Evolutionary conservation across 1,140 invertebrate species (phyloP), one percentile per base, ranked within the genome.

Genomic region (Heterodera carotae): DNA sequence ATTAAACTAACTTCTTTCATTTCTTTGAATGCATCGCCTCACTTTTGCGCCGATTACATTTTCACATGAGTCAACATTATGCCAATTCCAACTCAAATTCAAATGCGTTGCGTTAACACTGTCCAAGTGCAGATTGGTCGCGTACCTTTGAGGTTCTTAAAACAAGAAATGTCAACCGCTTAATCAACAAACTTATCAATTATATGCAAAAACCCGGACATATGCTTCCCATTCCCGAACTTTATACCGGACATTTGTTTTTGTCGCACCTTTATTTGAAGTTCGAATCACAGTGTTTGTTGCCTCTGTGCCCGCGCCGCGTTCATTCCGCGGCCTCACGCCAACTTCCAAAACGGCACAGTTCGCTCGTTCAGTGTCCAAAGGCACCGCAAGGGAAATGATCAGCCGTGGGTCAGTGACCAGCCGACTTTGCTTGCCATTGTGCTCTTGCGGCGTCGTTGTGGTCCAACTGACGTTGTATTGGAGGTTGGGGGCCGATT

Each of bases 21-120:
- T 69, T 69, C 7, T 12, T n/a, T 0, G 6, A 72, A 1, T 60
- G 3, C 33, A 22, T 48, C 6, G n/a, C 59, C n/a, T 39, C 31
- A 80, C 70, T 34, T 81, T 48, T n/a, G 83, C 79, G 27, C 81
- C 81, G 12, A 79, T 59, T 8, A 82, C 80, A 71, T 82, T 82
- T 62, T 82, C 81, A 53, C 81, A 82, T 56, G 81, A 36, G 39
- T 71, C 83, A 25, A 59, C 76, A 69, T 83, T 69, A 27, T 34
- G 33, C 81, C 81, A 82, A n/a, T 43, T 64, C 81, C 81, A 82
- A n/a, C 81, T 67, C 18, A 81, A 29, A 29, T 83, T 83, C 39
- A 82, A 39, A 77, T 84, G 83, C 15, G 81, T 84, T 25, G 82
- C 56, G 53, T 82, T 82, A 3, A 78, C 56, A 5, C 76, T 48